Percentiles rank a stretch among this genome's conserved stretches.
phyloP scores from a whole-genome alignment of 2,113 vertebrate species.

The Alligator mississippiensis region DNA sequence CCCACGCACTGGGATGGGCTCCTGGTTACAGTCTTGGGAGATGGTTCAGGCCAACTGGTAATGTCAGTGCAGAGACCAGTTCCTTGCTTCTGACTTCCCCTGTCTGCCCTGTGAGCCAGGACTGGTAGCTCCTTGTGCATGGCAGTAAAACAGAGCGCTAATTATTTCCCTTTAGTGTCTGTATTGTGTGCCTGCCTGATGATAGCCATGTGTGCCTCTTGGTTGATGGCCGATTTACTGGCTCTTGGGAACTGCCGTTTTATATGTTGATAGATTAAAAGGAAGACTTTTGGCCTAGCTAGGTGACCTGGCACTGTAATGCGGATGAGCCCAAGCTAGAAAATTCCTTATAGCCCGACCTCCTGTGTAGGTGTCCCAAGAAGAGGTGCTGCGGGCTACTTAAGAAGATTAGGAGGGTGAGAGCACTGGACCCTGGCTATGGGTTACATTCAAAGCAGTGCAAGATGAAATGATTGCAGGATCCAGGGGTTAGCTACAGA shows the following conservation, averaged over 20 bases:
- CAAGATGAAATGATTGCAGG: background rate
- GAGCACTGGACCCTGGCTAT: background rate
- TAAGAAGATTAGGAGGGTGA: fast-evolving
- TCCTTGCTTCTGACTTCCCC: background rate
- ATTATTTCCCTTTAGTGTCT: background rate
- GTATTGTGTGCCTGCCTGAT: background rate
- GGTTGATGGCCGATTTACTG: background rate
- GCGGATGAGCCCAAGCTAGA: background rate
- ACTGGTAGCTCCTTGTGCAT: fast-evolving
- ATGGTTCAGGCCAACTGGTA: background rate
- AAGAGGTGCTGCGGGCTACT: background rate
- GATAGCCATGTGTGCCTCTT: fast-evolving
- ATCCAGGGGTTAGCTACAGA: background rate
- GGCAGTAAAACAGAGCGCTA: background rate
- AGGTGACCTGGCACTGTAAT: background rate
- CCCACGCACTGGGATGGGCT: fast-evolving
- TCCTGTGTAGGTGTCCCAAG: fast-evolving
- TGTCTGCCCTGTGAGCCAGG: background rate
- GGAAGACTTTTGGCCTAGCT: background rate
- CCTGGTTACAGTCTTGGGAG: background rate
- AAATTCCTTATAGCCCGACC: fast-evolving
- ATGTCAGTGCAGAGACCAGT: background rate
- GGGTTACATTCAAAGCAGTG: background rate
- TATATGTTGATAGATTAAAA: background rate
- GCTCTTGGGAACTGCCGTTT: background rate